Evolutionary conservation across 1,140 invertebrate genomes (phyloP).

Genomic region (Trinorchestia longiramus): DNA sequence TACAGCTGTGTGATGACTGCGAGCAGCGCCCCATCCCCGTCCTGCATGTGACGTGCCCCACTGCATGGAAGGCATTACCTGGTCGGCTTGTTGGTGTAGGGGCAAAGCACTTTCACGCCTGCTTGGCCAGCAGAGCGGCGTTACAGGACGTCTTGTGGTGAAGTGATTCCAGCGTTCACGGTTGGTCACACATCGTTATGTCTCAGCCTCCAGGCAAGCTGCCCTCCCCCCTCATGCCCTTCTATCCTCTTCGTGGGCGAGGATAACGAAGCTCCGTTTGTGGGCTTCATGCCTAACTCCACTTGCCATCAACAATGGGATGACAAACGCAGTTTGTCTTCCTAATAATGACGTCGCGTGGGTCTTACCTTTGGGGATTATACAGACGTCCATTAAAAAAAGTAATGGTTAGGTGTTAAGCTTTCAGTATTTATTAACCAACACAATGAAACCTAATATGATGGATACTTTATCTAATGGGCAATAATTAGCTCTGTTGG

Average conservation of each 20-base stretch:
- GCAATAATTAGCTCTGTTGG: not conserved
- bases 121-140: not conserved
- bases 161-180: slow-evolving; percentile 18
- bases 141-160: slow-evolving; percentile 21
- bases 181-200: not conserved
- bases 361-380: not conserved
- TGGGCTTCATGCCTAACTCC: not conserved
- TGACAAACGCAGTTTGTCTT: not conserved
- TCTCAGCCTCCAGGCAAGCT: not conserved
- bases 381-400: not conserved
- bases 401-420: not conserved
- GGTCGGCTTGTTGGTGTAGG: not conserved
- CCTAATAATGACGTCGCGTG: not conserved
- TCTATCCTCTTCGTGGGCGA: not conserved
- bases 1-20: no score
- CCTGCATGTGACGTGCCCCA: not conserved
- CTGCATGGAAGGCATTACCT: not conserved
- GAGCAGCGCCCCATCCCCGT: not conserved
- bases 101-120: not conserved
- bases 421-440: not conserved
- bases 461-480: not conserved
- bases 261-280: not conserved
- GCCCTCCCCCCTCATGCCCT: not conserved
- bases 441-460: not conserved
- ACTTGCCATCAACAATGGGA: not conserved